phyloP scores from a whole-genome alignment of 2,797 vertebrate genomes.

The Anomalospiza imberbis region DNA sequence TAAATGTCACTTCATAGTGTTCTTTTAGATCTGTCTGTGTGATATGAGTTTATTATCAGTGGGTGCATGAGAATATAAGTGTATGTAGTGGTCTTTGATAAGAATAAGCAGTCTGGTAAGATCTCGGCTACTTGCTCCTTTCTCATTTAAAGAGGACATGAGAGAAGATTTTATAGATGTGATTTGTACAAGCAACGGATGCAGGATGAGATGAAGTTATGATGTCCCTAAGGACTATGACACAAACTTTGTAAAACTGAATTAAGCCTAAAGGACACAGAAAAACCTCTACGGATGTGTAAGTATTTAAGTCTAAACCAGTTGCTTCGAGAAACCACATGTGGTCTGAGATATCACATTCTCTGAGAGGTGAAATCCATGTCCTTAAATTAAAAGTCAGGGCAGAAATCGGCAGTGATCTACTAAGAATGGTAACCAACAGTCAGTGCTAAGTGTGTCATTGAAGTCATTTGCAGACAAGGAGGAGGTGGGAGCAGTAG shows the following conservation, averaged over 20 bases:
- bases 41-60: conserved; percentile 47
- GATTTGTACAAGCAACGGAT: background rate
- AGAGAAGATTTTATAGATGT: background rate
- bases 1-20: conserved; percentile 69
- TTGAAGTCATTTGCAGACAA: background rate
- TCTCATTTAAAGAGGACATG: background rate
- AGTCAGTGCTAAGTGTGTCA: background rate
- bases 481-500: background rate
- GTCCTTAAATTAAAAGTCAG: background rate
- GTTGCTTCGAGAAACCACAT: background rate
- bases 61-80: background rate
- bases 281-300: background rate
- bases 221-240: background rate
- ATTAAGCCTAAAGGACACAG: background rate
- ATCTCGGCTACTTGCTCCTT: background rate
- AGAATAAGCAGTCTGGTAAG: background rate
- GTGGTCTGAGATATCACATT: background rate
- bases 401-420: background rate
- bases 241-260: background rate
- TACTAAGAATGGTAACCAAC: background rate
- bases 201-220: background rate
- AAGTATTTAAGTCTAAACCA: background rate
- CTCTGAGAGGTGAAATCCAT: background rate
- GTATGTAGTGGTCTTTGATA: background rate
- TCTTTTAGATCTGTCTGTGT: conserved; percentile 55